phyloP scores from a whole-genome alignment of 1,140 invertebrate species.

The Cryptotermes secundus region DNA sequence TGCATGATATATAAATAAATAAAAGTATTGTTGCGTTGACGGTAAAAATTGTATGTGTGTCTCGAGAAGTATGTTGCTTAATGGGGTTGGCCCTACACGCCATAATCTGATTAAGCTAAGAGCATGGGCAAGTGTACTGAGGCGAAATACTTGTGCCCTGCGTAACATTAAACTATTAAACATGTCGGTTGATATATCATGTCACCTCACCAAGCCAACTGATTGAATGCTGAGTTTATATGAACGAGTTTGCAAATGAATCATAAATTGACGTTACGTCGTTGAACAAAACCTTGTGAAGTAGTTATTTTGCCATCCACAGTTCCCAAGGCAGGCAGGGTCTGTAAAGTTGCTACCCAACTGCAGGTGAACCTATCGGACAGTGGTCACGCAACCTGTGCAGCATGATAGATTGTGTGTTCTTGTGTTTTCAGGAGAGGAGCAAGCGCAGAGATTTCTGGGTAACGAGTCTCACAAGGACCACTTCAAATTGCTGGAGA shows the following conservation, averaged over 20 bases:
- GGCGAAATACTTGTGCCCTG: too few relatives aligned
- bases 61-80: too few relatives aligned
- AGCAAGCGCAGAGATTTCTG: slow-evolving; percentile 55
- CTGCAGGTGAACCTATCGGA: neutral
- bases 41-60: too few relatives aligned
- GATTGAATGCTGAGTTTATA: too few relatives aligned
- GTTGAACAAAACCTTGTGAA: neutral
- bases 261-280: neutral
- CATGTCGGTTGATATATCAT: too few relatives aligned
- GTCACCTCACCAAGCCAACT: too few relatives aligned
- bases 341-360: neutral
- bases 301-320: neutral
- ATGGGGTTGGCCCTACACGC: too few relatives aligned
- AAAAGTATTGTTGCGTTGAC: too few relatives aligned
- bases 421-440: slow-evolving; percentile 50
- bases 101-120: too few relatives aligned
- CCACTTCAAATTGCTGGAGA: slow-evolving; percentile 65
- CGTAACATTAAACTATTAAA: too few relatives aligned
- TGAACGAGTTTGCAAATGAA: neutral
- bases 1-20: too few relatives aligned
- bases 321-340: neutral
- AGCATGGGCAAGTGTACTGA: too few relatives aligned
- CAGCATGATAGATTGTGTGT: neutral
- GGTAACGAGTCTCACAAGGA: slow-evolving; percentile 62
- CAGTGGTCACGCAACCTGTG: neutral